Base-by-base conservation (phyloP, 2,888 invertebrate genomes). In the Cyclophora punctaria region DNA sequence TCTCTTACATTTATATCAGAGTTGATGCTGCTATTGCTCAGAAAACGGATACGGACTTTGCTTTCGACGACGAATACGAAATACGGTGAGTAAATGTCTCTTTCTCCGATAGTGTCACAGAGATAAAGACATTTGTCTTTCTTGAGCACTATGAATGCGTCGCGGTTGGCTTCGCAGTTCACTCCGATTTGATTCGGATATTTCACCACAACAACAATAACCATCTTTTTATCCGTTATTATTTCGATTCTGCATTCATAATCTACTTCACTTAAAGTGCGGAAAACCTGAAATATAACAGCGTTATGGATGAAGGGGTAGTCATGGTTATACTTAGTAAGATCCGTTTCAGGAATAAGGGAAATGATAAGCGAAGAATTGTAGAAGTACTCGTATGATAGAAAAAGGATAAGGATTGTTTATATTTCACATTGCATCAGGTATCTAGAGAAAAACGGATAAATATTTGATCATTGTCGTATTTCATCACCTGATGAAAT, bases 11-110 rank as follows among this genome's bases (percentile, higher is more conserved):
- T 74, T 53, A 86, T 73, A 54, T 84, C 83, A 3, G 72, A 52
- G 58, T 86, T 87, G 34, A 85, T 70, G 52, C 83, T 85, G 69
- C 81, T 85, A 50, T 87, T 86, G 56, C 83, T 83, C 37, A 78
- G 51, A 49, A 82, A 87, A 35, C 72, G 66, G 37, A 87, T 79
- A 4, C 76, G 65, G 4, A 85, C 56, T 45, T 73, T 71, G 5
- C 70, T 69, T 46, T 45, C 65, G 2, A 78, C 67, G 2, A 71
- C 64, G 7, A 75, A 61, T 2, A 74, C 69, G 48, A 71, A 80
- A 51, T 82, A 82, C 0, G 65, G 62, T 0, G 78, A 67, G 0
- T 54, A 34, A 2, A 59, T 37, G 35, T 70, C 66, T 3, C 61
- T 60, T 0, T 59, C 51, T 0, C 53, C 60, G 0, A 73, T 48